Base-by-base conservation (phyloP, 2,888 invertebrate species). In the Limenitis camilla region DNA sequence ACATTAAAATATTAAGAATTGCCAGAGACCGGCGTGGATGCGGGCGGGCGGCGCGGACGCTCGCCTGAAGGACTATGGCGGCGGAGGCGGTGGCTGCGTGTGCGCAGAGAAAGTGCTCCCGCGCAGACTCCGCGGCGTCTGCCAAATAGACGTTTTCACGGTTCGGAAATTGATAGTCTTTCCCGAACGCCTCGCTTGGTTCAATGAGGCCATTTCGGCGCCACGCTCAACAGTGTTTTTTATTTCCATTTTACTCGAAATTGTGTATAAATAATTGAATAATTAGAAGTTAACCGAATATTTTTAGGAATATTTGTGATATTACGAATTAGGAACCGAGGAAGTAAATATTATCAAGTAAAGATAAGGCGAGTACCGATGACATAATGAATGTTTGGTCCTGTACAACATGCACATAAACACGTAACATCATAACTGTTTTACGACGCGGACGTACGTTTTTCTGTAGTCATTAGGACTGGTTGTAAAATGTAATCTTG, bases 41-140 rank as follows among this genome's bases (percentile, higher is more conserved):
- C 77, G 75, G 71, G 76, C 77, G 76, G 72, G 73, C 75, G 72
- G 68, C 68, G 66, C 78, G 73, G 71, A 61, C 66, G 76, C 67
- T 71, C 69, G 76, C 71, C 76, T 74, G 74, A 78, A 74, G 78
- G 71, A 71, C 69, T 67, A 63, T 64, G 64, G 61, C 63, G 61
- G 65, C 62, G 47, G 65, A 62, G n/a, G n/a, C n/a, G n/a, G n/a
- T n/a, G n/a, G n/a, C n/a, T 70, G 72, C 65, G 72, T 70, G 69
- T 68, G 76, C 76, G 76, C 83, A 78, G 85, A 82, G 86, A 85
- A 86, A 86, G 86, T 84, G 74, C 68, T 78, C 76, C 72, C 67
- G 79, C 77, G 76, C 84, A 86, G 86, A 86, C 86, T 84, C 81
- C 74, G 76, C 75, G 82, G 74, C 81, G 86, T 81, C 86, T 85